These are phyloP conservation scores for Nymphalis io DNA, from an alignment of 1,140 invertebrate species.

Conservation along the genomic window DNA sequence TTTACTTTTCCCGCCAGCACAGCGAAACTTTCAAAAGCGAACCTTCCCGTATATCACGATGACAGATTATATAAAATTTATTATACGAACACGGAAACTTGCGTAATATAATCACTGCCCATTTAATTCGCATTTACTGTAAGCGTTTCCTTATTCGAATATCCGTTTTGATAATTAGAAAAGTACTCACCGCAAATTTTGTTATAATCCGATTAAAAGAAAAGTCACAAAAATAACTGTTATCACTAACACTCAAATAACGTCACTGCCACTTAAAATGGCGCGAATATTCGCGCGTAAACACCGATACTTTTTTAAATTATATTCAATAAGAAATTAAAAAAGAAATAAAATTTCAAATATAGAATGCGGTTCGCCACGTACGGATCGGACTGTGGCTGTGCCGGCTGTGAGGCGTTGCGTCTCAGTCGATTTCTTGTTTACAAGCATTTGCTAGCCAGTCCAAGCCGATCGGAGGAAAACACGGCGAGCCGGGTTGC, in stretches of 20 bases:
- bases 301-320: conserved; percentile 49
- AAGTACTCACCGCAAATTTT: conserved; percentile 43
- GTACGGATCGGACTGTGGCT: conserved; percentile 64
- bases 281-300: conserved; percentile 52
- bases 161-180: conserved; percentile 7
- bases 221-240: conserved; percentile 58
- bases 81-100: conserved; percentile 54
- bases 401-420: conserved; percentile 57
- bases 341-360: conserved; percentile 28
- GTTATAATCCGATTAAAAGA: conserved; percentile 32
- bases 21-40: conserved; percentile 54
- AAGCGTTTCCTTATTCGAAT: conserved; percentile 19
- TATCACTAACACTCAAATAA: conserved; percentile 40
- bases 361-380: conserved; percentile 56
- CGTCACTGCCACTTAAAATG: conserved; percentile 60
- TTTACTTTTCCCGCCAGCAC: conserved; percentile 65
- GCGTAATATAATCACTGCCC: conserved; percentile 36
- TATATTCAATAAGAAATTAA: conserved; percentile 8
- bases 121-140: conserved; percentile 24
- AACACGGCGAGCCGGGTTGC: conserved; percentile 49
- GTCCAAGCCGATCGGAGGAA: conserved; percentile 52
- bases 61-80: conserved; percentile 53
- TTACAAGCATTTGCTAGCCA: conserved; percentile 40
- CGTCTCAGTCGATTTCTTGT: conserved; percentile 56
- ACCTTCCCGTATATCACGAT: conserved; percentile 38